These are phyloP conservation scores for Idaea straminata DNA, from an alignment of 2,888 invertebrate species.

Conservation along the genomic window DNA sequence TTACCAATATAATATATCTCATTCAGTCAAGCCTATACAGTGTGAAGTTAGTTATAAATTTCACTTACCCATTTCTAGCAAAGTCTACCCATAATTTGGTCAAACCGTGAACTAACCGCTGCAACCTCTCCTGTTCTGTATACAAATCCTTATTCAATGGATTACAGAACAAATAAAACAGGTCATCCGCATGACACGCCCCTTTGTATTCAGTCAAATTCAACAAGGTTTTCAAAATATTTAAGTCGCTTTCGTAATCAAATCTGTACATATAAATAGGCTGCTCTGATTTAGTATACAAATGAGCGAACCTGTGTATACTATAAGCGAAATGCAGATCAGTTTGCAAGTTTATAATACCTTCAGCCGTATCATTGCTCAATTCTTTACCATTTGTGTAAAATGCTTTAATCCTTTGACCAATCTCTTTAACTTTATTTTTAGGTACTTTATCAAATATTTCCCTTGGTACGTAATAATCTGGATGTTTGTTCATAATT, in stretches of 20 bases:
- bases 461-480: constrained; percentile 48
- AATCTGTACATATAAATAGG: constrained; percentile 54
- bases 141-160: constrained; percentile 52
- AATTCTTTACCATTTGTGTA: constrained; percentile 45
- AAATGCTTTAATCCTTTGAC: constrained; percentile 44
- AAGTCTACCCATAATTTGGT: constrained; percentile 70
- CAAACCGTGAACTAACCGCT: constrained; percentile 51
- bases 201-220: constrained; percentile 45
- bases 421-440: constrained; percentile 41
- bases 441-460: constrained; percentile 35
- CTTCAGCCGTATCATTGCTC: constrained; percentile 31
- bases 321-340: constrained; percentile 50
- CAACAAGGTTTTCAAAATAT: constrained; percentile 44
- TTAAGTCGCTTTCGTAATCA: constrained; percentile 52
- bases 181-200: constrained; percentile 70
- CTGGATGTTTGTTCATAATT: constrained; percentile 40
- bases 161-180: constrained; percentile 67
- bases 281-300: constrained; percentile 34
- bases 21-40: no score
- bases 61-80: constrained; percentile 55
- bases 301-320: constrained; percentile 45
- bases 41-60: background rate
- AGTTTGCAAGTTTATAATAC: constrained; percentile 41
- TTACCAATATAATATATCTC: background rate
- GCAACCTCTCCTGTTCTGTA: constrained; percentile 40